phyloP scores from a whole-genome alignment of 2,888 invertebrate genomes.

The Lasioglossum marginatum region DNA sequence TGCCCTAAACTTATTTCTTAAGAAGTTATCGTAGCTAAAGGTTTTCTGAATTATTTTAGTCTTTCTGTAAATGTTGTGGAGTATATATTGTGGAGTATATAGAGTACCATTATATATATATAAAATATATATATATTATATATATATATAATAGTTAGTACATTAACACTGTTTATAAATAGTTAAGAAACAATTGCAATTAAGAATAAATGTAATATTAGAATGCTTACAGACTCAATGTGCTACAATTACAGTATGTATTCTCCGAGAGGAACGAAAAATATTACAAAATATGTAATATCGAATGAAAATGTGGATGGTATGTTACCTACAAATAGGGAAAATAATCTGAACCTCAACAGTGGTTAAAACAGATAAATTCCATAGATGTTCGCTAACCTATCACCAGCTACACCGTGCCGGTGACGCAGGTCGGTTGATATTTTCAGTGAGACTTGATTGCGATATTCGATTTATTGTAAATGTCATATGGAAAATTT shows the following conservation, averaged over 20 bases:
- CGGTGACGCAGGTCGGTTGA: conserved; percentile 35
- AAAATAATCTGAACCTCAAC: conserved; percentile 40
- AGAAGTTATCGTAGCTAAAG: too few relatives aligned
- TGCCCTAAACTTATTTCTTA: too few relatives aligned
- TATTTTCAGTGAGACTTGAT: conserved; percentile 2
- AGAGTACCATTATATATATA: too few relatives aligned
- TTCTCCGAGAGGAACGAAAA: not conserved
- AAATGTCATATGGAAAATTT: not conserved
- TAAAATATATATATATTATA: too few relatives aligned
- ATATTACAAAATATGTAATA: not conserved
- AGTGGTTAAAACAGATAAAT: conserved; percentile 29
- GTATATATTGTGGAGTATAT: too few relatives aligned
- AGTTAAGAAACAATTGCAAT: not conserved
- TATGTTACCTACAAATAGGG: not conserved
- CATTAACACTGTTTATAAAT: not conserved
- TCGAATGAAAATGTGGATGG: conserved; percentile 1
- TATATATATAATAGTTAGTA: not conserved
- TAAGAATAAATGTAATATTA: too few relatives aligned
- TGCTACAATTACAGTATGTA: not conserved
- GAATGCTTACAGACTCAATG: not conserved
- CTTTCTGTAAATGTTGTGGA: too few relatives aligned
- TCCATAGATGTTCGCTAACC: conserved; percentile 52
- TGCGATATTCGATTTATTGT: conserved; percentile 16
- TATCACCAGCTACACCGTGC: conserved; percentile 34
- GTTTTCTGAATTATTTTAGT: too few relatives aligned